Base-by-base conservation (phyloP, 1,140 invertebrate genomes). In the Drosophila watanabei region DNA sequence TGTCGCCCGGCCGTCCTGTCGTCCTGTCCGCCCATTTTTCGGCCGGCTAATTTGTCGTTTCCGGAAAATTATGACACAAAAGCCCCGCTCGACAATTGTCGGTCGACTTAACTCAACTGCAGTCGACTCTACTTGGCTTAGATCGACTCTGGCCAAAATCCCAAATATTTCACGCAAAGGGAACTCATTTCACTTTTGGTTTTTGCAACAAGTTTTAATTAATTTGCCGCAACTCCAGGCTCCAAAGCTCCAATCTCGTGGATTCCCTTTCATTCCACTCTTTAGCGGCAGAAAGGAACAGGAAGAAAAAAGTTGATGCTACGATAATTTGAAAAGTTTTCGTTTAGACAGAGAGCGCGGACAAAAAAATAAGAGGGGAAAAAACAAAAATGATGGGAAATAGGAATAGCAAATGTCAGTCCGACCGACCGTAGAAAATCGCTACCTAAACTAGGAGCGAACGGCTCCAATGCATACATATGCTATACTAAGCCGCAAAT, bases 241-340 rank as follows among this genome's bases (percentile, higher is more conserved):
- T 45, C 62, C 51, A 79, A 52, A 48, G 62, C 52, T 52, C 52
- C 61, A 75, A 63, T 52, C 56, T 48, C 48, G 58, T 35, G 56
- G 30, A 48, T 43, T 56, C 46, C 45, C 30, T 72, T 66, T 78
- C 81, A 87, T 66, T 82, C 65, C 81, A 79, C 70, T 75, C 68
- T 37, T 56, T 64, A 79, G 64, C 20, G 56, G 52, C 51, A 64
- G 45, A 56, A 46, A 46, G 57, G 35, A 69, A 37, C 33, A 54
- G 66, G 30, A 59, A 66, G 70, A 28, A 49, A 62, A 89, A 89
- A 89, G 86, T 89, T 89, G 86, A 89, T 90, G 79, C 86, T 76
- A 86, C 86, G 86, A 89, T 89, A 89, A 89, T 89, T 89, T 89
- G 86, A 89, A 89, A 89, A 89, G 86, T 89, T 89, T 89, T 89